Percentiles rank a stretch among this genome's conserved stretches.
These are phyloP conservation scores for Agriopis leucophaearia DNA, from an alignment of 2,888 invertebrate genomes.

Conservation along the genomic window DNA sequence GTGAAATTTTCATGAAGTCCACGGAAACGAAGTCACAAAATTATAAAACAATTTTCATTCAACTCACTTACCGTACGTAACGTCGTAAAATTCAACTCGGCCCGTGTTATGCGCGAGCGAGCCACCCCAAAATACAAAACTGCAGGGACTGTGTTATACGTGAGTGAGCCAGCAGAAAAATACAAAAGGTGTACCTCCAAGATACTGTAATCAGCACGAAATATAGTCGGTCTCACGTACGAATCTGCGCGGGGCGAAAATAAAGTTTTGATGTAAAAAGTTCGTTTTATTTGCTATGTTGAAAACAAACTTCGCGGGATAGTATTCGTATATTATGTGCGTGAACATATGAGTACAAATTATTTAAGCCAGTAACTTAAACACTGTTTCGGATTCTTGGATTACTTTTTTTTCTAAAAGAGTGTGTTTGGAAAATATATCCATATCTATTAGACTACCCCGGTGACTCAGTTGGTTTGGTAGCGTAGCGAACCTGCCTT, in stretches of 20 bases:
- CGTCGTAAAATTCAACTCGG: conserved; percentile 46
- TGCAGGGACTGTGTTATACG: conserved; percentile 33
- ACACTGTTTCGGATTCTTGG: conserved; percentile 15
- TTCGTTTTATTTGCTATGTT: conserved; percentile 81
- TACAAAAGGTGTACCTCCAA: conserved; percentile 51
- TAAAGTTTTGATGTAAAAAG: conserved; percentile 87
- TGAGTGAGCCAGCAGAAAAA: conserved; percentile 32
- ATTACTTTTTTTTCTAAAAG: conserved; percentile 23
- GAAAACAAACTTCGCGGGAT: conserved; percentile 61
- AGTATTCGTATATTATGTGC: conserved; percentile 31
- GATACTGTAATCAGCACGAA: conserved; percentile 77
- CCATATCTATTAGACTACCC: too few relatives aligned
- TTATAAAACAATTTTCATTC: conserved; percentile 50
- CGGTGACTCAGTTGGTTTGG: too few relatives aligned
- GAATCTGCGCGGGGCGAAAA: conserved; percentile 73
- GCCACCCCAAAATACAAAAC: conserved; percentile 26
- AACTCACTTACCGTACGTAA: conserved; percentile 44
- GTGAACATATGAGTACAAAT: conserved; percentile 38
- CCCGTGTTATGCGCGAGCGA: conserved; percentile 33
- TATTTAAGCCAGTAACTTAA: conserved; percentile 28
- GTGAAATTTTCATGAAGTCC: conserved; percentile 45
- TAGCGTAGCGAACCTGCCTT: too few relatives aligned
- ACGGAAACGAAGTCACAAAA: conserved; percentile 46
- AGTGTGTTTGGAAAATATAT: too few relatives aligned
- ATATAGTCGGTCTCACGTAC: conserved; percentile 81